These are phyloP conservation scores for Dysidea cf. avara DNA, from an alignment of 37 sponge, comb jelly and placozoan genomes.

Conservation along the genomic window DNA sequence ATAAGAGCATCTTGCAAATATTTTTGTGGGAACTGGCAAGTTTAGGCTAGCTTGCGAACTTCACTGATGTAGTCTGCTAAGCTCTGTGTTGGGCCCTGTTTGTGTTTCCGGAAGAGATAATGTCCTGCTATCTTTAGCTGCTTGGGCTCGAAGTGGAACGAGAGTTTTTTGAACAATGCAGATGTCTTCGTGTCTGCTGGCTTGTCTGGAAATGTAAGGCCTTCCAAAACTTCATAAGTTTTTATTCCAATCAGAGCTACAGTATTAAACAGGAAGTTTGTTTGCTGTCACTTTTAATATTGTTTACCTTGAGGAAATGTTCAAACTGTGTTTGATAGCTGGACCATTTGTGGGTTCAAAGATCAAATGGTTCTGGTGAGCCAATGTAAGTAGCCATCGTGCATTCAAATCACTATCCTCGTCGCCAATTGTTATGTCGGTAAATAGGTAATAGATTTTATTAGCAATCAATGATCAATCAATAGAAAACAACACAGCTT, in stretches of 20 bases:
- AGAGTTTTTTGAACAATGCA: not conserved
- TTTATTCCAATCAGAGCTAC: not conserved
- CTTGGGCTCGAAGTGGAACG: not conserved
- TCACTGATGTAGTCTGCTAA: too few species aligned
- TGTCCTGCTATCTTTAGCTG: too few species aligned
- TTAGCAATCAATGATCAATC: too few species aligned
- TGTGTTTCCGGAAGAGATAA: too few species aligned
- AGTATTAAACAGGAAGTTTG: not conserved
- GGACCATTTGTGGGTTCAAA: not conserved
- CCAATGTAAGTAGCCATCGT: slow-evolving; percentile 5
- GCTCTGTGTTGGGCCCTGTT: too few species aligned
- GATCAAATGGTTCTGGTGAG: not conserved
- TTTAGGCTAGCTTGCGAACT: too few species aligned
- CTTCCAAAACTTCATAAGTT: not conserved
- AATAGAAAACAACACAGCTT: too few species aligned
- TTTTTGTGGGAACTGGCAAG: too few species aligned
- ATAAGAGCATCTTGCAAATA: too few species aligned
- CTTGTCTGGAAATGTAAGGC: slow-evolving; percentile 3
- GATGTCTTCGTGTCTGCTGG: not conserved
- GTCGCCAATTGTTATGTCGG: too few species aligned
- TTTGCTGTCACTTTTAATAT: not conserved
- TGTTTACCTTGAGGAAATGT: not conserved
- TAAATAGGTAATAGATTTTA: too few species aligned
- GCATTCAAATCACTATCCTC: too few species aligned
- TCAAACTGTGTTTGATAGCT: slow-evolving; percentile 6